These are phyloP conservation scores for Proisotoma minuta DNA, from an alignment of 2,888 invertebrate genomes.

Conservation along the genomic window DNA sequence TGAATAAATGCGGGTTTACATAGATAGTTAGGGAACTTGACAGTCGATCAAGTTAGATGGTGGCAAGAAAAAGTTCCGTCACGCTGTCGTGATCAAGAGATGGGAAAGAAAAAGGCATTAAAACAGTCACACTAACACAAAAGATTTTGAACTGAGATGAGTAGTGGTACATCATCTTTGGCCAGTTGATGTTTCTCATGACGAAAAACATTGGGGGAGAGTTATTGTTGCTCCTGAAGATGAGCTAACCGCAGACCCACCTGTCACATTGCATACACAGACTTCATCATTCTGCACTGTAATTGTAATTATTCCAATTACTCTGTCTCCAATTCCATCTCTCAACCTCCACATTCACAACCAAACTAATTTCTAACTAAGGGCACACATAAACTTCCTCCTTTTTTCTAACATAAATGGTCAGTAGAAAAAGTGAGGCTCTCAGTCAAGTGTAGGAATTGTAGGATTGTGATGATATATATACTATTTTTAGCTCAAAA, in stretches of 20 bases:
- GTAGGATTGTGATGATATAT: no score
- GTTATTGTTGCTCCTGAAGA: conserved; percentile 6
- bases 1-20: no score
- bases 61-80: conserved; percentile 28
- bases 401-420: no score
- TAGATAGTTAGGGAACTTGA: neutral
- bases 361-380: no score
- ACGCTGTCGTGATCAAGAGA: conserved; percentile 47
- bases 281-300: no score
- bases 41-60: conserved; percentile 5
- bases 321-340: no score
- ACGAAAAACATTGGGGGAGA: conserved; percentile 4
- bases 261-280: conserved; percentile 9
- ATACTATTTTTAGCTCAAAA: no score
- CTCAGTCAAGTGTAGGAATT: no score
- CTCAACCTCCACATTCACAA: no score
- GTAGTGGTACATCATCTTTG: conserved; percentile 9
- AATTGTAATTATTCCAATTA: no score
- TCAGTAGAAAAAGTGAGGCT: no score
- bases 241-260: conserved; percentile 18
- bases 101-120: conserved; percentile 39
- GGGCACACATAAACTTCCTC: no score
- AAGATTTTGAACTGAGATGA: conserved; percentile 38
- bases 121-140: conserved; percentile 42
- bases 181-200: conserved; percentile 3